Conservation (phyloP, 2,888 invertebrate species). For the Drosophila prolongata region DNA sequence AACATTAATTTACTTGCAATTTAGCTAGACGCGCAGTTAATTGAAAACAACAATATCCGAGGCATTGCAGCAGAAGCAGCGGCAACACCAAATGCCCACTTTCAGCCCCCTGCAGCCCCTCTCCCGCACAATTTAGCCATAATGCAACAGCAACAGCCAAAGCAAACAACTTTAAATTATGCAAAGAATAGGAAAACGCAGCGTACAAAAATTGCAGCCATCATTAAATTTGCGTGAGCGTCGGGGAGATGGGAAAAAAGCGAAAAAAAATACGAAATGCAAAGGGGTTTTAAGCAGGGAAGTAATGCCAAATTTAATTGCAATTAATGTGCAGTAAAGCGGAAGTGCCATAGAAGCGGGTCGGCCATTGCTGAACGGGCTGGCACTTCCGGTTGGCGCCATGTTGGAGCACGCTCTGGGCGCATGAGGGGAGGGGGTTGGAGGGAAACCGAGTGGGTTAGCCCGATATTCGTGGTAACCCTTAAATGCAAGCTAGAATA, state of each 20-base stretch:
- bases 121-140: not conserved
- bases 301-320: slow-evolving; percentile 74
- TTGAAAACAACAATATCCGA: slow-evolving; percentile 70
- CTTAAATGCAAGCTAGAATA: not conserved
- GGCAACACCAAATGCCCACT: slow-evolving; percentile 14
- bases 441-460: not conserved
- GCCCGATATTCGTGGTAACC: slow-evolving; percentile 7
- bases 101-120: not conserved
- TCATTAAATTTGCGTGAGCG: slow-evolving; percentile 47
- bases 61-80: slow-evolving; percentile 19
- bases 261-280: not conserved
- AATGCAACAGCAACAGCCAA: slow-evolving; percentile 28
- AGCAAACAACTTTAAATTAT: slow-evolving; percentile 69
- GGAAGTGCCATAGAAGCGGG: slow-evolving; percentile 60
- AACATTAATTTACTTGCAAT: slow-evolving; percentile 72
- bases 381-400: slow-evolving; percentile 62
- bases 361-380: slow-evolving; percentile 44
- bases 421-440: not conserved
- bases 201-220: slow-evolving; percentile 61
- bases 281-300: slow-evolving; percentile 14
- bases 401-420: slow-evolving; percentile 39
- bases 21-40: slow-evolving; percentile 71
- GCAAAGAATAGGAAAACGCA: slow-evolving; percentile 61
- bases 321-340: slow-evolving; percentile 75
- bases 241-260: not conserved